These are phyloP conservation scores for Lasioglossum pauxillum DNA, from an alignment of 2,888 invertebrate species.

Conservation along the genomic window DNA sequence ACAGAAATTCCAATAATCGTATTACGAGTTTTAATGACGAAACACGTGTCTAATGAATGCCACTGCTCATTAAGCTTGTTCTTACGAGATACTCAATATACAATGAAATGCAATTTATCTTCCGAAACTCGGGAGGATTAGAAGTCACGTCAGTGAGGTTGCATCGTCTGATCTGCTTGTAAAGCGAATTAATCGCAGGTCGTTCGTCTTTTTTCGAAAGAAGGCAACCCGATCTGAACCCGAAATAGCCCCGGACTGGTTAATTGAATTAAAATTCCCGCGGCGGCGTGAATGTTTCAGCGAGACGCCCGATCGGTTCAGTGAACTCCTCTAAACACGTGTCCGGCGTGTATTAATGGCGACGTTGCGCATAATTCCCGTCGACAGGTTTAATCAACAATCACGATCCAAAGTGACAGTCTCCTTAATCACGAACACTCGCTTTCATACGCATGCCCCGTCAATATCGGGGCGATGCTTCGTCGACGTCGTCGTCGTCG, in stretches of 20 bases:
- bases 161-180: neutral
- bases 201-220: neutral
- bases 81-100: too few relatives aligned
- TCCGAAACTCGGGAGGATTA: neutral
- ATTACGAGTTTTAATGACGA: too few relatives aligned
- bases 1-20: too few relatives aligned
- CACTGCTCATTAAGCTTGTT: too few relatives aligned
- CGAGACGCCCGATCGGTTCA: slow-evolving; percentile 35
- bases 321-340: slow-evolving; percentile 25
- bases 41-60: too few relatives aligned
- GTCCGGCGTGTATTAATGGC: slow-evolving; percentile 41
- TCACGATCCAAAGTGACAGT: slow-evolving; percentile 58
- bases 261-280: slow-evolving; percentile 24
- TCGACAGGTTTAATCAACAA: slow-evolving; percentile 63
- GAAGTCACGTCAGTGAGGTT: neutral
- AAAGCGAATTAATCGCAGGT: neutral
- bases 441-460: slow-evolving; percentile 29
- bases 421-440: slow-evolving; percentile 57
- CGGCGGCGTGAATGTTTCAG: slow-evolving; percentile 27
- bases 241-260: neutral
- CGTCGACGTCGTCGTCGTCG: neutral
- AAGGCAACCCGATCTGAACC: neutral
- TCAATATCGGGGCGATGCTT: slow-evolving; percentile 29
- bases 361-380: slow-evolving; percentile 48
- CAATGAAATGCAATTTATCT: neutral